Conservation (phyloP, 2,113 vertebrate genomes). For the Hypanus sabinus region DNA sequence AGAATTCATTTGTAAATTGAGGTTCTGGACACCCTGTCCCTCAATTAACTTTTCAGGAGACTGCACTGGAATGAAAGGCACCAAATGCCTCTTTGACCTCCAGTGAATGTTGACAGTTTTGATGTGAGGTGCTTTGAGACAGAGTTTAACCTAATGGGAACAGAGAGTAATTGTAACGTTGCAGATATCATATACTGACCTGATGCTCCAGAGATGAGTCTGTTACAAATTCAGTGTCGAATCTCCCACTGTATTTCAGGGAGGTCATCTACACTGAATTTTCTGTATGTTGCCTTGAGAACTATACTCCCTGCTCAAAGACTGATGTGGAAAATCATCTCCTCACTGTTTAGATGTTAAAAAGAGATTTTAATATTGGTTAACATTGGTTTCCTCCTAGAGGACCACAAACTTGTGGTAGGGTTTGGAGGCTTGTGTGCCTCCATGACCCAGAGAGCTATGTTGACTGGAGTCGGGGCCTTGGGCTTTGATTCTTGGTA, state of each 20-base stretch:
- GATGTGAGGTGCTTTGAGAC: not conserved
- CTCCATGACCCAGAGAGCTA: too few relatives aligned
- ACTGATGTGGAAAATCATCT: not conserved
- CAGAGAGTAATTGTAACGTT: not conserved
- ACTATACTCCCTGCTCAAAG: not conserved
- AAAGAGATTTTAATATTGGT: not conserved
- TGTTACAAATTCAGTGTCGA: not conserved
- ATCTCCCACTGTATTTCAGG: not conserved
- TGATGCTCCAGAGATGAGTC: not conserved
- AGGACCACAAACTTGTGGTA: too few relatives aligned
- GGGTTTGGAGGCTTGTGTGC: too few relatives aligned
- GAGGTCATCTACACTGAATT: too few relatives aligned
- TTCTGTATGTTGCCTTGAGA: not conserved
- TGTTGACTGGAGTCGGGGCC: too few relatives aligned
- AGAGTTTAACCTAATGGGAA: not conserved
- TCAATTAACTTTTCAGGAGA: not conserved
- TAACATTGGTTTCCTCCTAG: too few relatives aligned
- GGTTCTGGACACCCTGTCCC: not conserved
- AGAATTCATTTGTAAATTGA: not conserved
- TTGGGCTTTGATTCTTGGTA: too few relatives aligned
- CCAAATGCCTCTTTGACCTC: not conserved
- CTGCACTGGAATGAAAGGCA: not conserved
- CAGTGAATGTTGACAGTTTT: not conserved
- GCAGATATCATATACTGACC: not conserved
- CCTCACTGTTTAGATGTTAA: not conserved